phyloP scores from a whole-genome alignment of 1,140 invertebrate genomes.

The Heliothis subflexa region DNA sequence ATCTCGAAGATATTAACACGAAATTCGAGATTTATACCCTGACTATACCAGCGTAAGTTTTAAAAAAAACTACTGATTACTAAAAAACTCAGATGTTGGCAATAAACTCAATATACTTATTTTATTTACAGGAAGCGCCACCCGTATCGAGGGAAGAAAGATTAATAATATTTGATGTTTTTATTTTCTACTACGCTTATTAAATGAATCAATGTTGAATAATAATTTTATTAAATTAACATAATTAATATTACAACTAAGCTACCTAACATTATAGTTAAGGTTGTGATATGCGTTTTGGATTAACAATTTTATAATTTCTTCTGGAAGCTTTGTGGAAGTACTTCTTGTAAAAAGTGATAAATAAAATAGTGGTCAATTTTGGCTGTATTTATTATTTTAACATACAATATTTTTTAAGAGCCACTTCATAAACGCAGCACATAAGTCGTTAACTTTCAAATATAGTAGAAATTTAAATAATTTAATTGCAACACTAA shows the following conservation, averaged over 20 bases:
- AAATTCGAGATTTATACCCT: constrained; percentile 81
- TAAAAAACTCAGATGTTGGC: not conserved
- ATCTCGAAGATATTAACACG: constrained; percentile 77
- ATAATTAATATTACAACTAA: constrained; percentile 4
- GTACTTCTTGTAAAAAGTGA: constrained; percentile 20
- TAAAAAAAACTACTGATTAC: not conserved
- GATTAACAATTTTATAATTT: not conserved
- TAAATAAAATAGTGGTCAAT: constrained; percentile 20
- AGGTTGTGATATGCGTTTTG: constrained; percentile 14
- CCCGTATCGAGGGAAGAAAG: constrained; percentile 73
- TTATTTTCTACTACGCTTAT: constrained; percentile 13
- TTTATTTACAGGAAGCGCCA: constrained; percentile 72
- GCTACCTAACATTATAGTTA: not conserved
- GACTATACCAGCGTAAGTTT: constrained; percentile 78
- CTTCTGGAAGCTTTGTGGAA: constrained; percentile 2
- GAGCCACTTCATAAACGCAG: no score
- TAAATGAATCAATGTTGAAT: not conserved
- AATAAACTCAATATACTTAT: not conserved
- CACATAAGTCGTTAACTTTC: not conserved
- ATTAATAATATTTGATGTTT: constrained; percentile 52
- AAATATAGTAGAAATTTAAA: not conserved
- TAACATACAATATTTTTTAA: not conserved
- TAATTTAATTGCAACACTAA: not conserved
- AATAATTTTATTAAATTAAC: not conserved
- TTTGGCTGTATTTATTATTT: not conserved